Base-by-base conservation (phyloP, 2,797 vertebrate species). In the Chaenodraco wilsoni region DNA sequence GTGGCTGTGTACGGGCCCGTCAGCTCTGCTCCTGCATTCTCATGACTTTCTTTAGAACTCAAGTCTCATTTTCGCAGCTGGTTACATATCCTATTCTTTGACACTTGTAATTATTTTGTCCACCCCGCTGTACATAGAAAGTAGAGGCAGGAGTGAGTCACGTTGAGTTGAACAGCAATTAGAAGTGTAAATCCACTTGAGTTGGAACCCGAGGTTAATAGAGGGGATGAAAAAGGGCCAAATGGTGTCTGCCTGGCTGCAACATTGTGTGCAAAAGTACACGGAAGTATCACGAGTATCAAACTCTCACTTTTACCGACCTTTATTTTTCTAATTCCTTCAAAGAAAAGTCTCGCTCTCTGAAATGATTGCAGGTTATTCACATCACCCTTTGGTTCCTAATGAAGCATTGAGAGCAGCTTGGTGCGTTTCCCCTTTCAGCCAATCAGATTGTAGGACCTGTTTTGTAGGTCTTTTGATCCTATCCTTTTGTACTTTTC, bases 161-260 rank as follows among this genome's bases (percentile, higher is more conserved):
- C 45, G 17, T 21, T 63, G 64, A 41, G 27, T 41, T 40, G 16
- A 74, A 61, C 45, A 56, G 21, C n/a, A 50, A 46, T 61, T 65
- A 40, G 21, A 44, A 19, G 65, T n/a, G 50, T 17, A 51, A 65
- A 64, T 63, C 21, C 31, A 41, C 2, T 44, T 37, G 3, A 58
- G 31, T 60, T 54, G 17, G 59, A 37, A 46, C 27, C 6, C 33
- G 14, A 43, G 14, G 27, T 43, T 52, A 65, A 48, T 31, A 10
- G 31, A 62, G 31, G 11, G 19, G 40, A 11, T 50, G 19, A 23
- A 15, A 23, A 49, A 31, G 45, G 12, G 10, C 27, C 16, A 14
- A 27, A 60, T 49, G 4, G 3, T 21, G 13, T 65, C 31, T 0
- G 44, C n/a, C 40, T 54, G 23, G 54, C 63, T 67, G 41, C 37